phyloP scores from a whole-genome alignment of 92 coral and sea anemone genomes.

The Phymanthus crucifer region DNA sequence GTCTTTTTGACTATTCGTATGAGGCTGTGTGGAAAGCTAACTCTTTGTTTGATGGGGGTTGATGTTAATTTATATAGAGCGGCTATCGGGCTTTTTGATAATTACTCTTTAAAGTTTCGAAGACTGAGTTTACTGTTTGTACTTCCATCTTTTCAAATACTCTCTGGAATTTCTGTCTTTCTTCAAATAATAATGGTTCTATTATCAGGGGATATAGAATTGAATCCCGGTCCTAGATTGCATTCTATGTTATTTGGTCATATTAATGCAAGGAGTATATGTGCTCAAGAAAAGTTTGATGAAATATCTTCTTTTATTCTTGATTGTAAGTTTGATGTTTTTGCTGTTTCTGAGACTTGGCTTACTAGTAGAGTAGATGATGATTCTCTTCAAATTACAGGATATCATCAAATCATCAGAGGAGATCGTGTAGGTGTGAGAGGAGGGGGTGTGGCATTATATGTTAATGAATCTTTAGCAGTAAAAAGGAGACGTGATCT shows the following conservation, averaged over 20 bases:
- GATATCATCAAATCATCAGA: slow-evolving; percentile 34
- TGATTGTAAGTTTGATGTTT: slow-evolving; percentile 40
- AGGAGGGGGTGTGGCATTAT: slow-evolving; percentile 44
- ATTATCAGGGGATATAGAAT: too few relatives aligned
- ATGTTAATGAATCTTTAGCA: slow-evolving; percentile 30
- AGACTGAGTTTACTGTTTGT: too few relatives aligned
- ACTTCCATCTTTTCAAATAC: too few relatives aligned
- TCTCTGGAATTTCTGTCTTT: too few relatives aligned
- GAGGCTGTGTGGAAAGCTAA: too few relatives aligned
- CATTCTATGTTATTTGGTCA: neutral
- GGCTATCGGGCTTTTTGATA: too few relatives aligned
- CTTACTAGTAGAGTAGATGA: slow-evolving; percentile 27
- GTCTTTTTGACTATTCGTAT: too few relatives aligned
- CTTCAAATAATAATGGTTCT: too few relatives aligned
- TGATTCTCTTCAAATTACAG: slow-evolving; percentile 31
- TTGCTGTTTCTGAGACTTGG: slow-evolving; percentile 48
- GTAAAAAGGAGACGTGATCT: neutral
- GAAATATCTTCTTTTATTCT: slow-evolving; percentile 41
- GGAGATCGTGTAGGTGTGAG: slow-evolving; percentile 32
- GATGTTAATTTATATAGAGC: too few relatives aligned
- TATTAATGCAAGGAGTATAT: slow-evolving; percentile 33
- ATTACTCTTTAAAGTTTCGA: too few relatives aligned
- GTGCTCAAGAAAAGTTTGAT: slow-evolving; percentile 43
- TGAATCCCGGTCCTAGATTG: too few relatives aligned
- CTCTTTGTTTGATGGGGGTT: too few relatives aligned